Conservation (phyloP, 2,888 invertebrate genomes). For the Rutpela maculata region DNA sequence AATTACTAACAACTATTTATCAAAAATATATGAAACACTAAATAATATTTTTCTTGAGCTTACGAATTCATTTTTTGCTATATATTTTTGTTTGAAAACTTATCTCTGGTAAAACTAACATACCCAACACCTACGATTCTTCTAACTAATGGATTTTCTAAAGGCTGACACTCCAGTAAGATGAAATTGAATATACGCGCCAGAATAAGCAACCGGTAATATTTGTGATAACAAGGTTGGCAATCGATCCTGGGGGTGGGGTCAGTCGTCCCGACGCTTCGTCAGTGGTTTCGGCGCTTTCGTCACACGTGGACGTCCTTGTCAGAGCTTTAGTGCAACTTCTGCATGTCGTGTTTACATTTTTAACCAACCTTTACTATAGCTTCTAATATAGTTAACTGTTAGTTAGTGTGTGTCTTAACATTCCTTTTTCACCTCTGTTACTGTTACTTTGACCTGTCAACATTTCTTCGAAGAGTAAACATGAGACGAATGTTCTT, state of each 20-base stretch:
- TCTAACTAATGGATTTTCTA: not conserved
- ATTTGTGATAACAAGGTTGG: slow-evolving; percentile 69
- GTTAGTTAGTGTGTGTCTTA: slow-evolving; percentile 32
- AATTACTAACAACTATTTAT: no score
- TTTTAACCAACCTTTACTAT: slow-evolving; percentile 35
- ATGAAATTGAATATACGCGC: slow-evolving; percentile 66
- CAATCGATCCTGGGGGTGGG: slow-evolving; percentile 62
- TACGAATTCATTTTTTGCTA: not conserved
- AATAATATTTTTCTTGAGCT: no score
- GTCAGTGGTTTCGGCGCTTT: slow-evolving; percentile 70
- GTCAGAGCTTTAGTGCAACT: slow-evolving; percentile 41
- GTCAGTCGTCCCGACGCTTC: slow-evolving; percentile 64
- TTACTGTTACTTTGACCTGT: slow-evolving; percentile 41
- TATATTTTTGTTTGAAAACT: not conserved
- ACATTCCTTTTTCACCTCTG: slow-evolving; percentile 25
- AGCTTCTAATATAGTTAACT: slow-evolving; percentile 26
- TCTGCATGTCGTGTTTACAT: slow-evolving; percentile 55
- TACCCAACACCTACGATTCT: not conserved
- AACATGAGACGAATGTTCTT: slow-evolving; percentile 54
- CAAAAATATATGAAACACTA: no score
- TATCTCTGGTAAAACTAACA: not conserved
- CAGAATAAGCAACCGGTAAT: slow-evolving; percentile 67
- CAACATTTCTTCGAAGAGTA: slow-evolving; percentile 58
- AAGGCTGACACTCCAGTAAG: not conserved
- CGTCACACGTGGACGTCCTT: slow-evolving; percentile 68